A percentile compares a stretch with the other conserved stretches of the same genome.
These are phyloP conservation scores for Micrastur ruficollis DNA, from an alignment of 2,797 vertebrate species.

Conservation along the genomic window DNA sequence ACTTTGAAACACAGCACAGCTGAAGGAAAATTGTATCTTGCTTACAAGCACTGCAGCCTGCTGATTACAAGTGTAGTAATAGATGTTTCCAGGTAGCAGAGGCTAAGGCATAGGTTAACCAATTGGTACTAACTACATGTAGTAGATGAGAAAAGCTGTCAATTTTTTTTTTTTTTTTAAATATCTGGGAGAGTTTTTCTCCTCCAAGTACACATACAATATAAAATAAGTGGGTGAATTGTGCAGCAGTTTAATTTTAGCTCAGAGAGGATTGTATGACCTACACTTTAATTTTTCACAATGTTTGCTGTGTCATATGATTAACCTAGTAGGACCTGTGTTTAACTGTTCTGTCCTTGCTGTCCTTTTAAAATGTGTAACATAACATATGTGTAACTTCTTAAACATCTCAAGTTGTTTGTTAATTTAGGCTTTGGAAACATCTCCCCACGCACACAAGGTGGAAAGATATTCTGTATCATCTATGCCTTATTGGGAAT, in stretches of 20 bases:
- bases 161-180: no score
- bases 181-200: background rate
- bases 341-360: background rate
- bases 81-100: background rate
- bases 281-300: background rate
- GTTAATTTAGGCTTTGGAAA: slow-evolving; percentile 91
- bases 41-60: background rate
- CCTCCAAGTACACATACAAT: background rate
- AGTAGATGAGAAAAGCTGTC: background rate
- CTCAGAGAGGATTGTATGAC: background rate
- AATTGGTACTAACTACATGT: background rate
- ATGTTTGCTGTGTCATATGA: background rate
- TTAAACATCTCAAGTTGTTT: slow-evolving; percentile 58
- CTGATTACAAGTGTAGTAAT: background rate
- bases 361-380: background rate
- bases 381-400: background rate
- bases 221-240: background rate
- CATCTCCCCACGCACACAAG: slow-evolving; percentile 94
- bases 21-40: background rate
- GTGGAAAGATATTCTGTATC: slow-evolving; percentile 96
- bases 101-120: background rate
- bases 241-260: background rate
- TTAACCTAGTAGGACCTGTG: background rate
- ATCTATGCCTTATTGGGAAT: slow-evolving; percentile 97
- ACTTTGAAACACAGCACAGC: background rate